Conservation (phyloP, 2,113 vertebrate species). For the mouse (Mus musculus) region GRCm39 chr17:68713001-68713500, state of each 20-base stretch:
- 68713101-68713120: background rate
- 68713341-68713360: background rate
- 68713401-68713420: background rate
- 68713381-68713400: background rate
- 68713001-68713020: background rate
- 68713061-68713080: background rate
- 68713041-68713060: background rate
- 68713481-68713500: background rate
- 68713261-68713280: background rate
- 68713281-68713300: background rate
- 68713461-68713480: background rate
- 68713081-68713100: background rate
- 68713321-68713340: fast-evolving
- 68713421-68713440: background rate
- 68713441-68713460: background rate
- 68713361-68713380: background rate
- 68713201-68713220: background rate
- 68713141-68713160: background rate
- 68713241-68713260: background rate
- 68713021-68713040: background rate
- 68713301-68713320: background rate
- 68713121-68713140: background rate
- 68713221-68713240: background rate
- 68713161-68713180: slow-evolving; percentile 29
- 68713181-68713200: background rate